Evolutionary conservation across 2,113 vertebrate genomes (phyloP).

Genomic region (Callipepla squamata): DNA sequence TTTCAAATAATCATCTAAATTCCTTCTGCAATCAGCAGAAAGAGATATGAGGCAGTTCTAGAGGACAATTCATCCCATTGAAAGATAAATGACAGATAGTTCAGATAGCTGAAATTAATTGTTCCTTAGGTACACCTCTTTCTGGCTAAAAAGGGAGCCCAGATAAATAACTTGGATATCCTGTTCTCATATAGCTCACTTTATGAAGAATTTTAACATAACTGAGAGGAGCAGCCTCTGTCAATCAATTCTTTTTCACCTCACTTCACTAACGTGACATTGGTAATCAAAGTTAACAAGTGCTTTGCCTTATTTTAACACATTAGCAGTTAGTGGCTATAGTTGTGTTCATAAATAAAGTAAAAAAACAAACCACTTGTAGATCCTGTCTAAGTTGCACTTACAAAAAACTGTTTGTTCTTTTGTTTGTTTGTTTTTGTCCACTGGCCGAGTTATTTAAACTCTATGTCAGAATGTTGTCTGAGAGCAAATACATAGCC

Average conservation of each 20-base stretch:
- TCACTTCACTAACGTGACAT: rapidly evolving
- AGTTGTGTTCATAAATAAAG: background rate
- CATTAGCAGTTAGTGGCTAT: background rate
- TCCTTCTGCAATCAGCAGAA: background rate
- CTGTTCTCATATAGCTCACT: background rate
- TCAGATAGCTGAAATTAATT: background rate
- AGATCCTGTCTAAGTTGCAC: background rate
- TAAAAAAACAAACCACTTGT: background rate
- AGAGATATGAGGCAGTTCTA: background rate
- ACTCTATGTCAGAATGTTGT: background rate
- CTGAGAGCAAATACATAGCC: background rate
- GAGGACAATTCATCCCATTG: background rate
- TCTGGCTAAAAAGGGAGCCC: background rate
- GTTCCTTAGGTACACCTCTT: background rate
- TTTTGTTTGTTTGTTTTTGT: background rate
- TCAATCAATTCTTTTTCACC: background rate
- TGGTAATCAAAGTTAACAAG: background rate
- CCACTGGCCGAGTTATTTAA: background rate
- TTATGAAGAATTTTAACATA: background rate
- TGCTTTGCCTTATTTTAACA: background rate
- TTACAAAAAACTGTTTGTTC: too few relatives aligned
- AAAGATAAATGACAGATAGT: background rate
- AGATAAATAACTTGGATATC: background rate
- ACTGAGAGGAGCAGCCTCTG: background rate
- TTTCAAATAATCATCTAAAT: background rate